Percentiles rank a stretch among this genome's conserved stretches.
phyloP scores from a whole-genome alignment of 2,888 invertebrate genomes.

The Ormyrus nitidulus region DNA sequence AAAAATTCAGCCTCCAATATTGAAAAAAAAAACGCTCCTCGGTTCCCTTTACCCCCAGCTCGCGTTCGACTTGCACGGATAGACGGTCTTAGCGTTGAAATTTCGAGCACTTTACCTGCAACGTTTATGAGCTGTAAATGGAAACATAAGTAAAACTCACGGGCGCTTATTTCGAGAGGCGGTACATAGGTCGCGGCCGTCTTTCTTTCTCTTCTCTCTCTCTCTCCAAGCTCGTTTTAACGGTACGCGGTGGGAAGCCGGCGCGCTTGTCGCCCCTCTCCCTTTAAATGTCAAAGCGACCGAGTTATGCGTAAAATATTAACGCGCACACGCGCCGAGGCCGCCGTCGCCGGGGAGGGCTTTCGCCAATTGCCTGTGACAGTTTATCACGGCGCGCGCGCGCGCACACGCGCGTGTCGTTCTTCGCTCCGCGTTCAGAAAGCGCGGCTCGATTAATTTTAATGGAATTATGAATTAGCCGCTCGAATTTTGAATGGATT shows the following conservation, averaged over 20 bases:
- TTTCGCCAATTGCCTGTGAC: conserved; percentile 17
- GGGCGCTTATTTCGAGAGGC: background rate
- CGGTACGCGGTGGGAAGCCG: conserved; percentile 5
- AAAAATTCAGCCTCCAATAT: no score
- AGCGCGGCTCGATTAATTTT: conserved; percentile 23
- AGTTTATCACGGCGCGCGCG: conserved; percentile 13
- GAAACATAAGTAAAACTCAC: conserved; percentile 23
- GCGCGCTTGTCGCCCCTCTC: background rate
- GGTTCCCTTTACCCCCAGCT: no score
- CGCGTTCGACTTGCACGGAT: no score
- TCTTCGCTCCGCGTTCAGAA: background rate
- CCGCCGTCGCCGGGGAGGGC: background rate
- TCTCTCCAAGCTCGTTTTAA: no score
- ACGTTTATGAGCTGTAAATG: conserved; percentile 30
- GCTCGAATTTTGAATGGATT: no score
- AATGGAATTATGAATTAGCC: background rate
- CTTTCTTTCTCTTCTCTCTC: no score
- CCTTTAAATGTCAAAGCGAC: conserved; percentile 16
- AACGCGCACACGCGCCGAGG: background rate
- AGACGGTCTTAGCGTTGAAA: background rate
- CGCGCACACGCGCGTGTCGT: no score
- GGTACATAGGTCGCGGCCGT: no score
- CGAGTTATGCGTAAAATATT: conserved; percentile 16
- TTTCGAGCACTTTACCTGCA: background rate
- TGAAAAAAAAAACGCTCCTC: no score